Base-by-base conservation (phyloP, 2,888 invertebrate genomes). In the Lasioglossum lativentre region DNA sequence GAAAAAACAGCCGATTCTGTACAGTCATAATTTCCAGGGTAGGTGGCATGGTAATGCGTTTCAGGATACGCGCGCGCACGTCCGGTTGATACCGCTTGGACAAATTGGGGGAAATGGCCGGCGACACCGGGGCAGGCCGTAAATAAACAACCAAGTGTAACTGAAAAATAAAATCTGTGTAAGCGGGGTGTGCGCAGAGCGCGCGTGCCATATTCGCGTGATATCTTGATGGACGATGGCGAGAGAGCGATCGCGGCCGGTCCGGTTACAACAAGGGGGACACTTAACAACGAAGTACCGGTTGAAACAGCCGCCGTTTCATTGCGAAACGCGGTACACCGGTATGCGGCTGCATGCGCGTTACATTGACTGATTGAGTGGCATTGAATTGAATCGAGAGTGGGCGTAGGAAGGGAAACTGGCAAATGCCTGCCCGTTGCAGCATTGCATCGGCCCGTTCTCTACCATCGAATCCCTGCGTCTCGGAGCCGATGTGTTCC, bases 281-380 rank as follows among this genome's bases (percentile, higher is more conserved):
- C 90, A 90, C 90, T 90, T 89, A 91, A 90, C 89, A 82, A 82
- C 84, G 80, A 89, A 90, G 88, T 88, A 87, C 84, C 88, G 88
- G 75, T 70, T 78, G 85, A 90, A 91, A 90, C 83, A 86, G 87
- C 86, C 86, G 79, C 82, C 88, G 86, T 90, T 90, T 90, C 90
- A 90, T 88, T 86, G 88, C 85, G 90, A 86, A 90, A 92, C 90
- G 89, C 87, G 89, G 90, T 90, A 88, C 90, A 88, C 88, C 85
- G 90, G 90, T 91, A 90, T 91, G 90, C 86, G 89, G 88, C 91
- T 90, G 92, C 92, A 92, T 93, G 91, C 92, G 94, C 91, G 94
- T 94, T 94, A 94, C 94, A 94, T 94, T 93, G 94, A 94, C 94
- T 94, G 94, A 94, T 94, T 94, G 94, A 94, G 94, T 94, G 94